Conservation (phyloP, 2,113 vertebrate genomes). For the Oreotrochilus melanogaster region DNA sequence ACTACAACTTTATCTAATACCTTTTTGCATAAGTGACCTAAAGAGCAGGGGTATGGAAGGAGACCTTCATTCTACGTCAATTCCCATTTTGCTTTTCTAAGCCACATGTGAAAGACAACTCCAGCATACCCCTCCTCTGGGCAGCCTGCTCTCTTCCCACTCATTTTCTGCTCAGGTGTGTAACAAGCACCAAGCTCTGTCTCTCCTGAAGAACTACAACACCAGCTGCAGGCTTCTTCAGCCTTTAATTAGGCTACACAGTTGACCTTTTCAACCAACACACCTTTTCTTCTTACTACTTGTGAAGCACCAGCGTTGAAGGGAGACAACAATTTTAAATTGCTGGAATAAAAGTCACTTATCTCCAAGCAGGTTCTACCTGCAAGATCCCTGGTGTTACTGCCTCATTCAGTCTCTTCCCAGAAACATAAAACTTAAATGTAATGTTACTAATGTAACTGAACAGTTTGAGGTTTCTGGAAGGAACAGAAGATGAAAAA, state of each 20-base stretch:
- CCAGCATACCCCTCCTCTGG: not conserved
- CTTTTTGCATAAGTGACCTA: not conserved
- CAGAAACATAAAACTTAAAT: not conserved
- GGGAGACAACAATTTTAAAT: not conserved
- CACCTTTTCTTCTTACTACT: not conserved
- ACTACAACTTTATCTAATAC: conserved; percentile 51
- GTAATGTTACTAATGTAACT: not conserved
- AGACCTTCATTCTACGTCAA: not conserved
- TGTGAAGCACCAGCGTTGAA: not conserved
- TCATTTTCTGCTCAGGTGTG: not conserved
- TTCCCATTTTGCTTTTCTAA: not conserved
- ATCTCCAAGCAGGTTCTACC: not conserved
- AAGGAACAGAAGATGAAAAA: not conserved
- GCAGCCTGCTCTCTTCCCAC: not conserved
- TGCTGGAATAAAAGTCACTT: not conserved
- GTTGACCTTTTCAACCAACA: conserved; percentile 49
- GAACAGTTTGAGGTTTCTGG: not conserved
- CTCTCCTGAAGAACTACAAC: not conserved
- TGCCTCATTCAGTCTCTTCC: not conserved
- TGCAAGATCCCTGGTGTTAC: not conserved
- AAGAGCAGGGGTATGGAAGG: not conserved
- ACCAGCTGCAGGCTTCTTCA: not conserved
- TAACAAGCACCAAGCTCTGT: not conserved
- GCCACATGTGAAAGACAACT: accelerated
- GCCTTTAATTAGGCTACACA: not conserved